Evolutionary conservation across 2,888 invertebrate species (phyloP).

Genomic region (Aphodius granarius): DNA sequence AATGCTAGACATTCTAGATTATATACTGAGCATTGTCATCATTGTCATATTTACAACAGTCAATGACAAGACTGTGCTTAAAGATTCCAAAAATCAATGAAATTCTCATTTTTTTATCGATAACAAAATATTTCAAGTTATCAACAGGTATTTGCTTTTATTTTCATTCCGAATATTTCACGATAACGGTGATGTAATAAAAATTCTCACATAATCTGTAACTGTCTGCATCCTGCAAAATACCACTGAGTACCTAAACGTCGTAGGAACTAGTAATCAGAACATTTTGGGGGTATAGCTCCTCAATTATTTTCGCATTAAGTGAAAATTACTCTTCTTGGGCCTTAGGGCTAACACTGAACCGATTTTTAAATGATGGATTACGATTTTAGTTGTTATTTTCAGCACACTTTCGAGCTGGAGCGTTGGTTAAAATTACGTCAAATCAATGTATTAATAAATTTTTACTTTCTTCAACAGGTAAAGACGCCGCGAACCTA

Average conservation of each 20-base stretch:
- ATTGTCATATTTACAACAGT: too few relatives aligned
- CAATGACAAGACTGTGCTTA: too few relatives aligned
- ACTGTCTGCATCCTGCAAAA: not conserved
- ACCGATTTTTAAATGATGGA: not conserved
- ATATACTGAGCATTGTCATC: too few relatives aligned
- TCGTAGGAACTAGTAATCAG: not conserved
- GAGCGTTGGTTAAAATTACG: not conserved
- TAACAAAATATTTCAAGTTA: not conserved
- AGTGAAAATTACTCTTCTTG: not conserved
- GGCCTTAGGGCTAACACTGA: not conserved
- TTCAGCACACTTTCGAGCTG: not conserved
- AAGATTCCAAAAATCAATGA: too few relatives aligned
- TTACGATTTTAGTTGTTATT: not conserved
- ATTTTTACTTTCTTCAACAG: conserved; percentile 39
- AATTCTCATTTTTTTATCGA: not conserved
- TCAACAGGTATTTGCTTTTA: not conserved
- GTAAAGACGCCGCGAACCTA: conserved; percentile 50
- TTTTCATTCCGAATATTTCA: not conserved
- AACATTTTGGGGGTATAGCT: not conserved
- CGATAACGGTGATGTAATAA: not conserved
- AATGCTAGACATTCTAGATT: too few relatives aligned
- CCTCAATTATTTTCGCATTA: not conserved
- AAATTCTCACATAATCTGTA: not conserved
- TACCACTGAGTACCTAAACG: not conserved
- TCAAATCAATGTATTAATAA: not conserved